A percentile compares a stretch with the other conserved stretches of the same genome.
Conservation (phyloP, 2,113 vertebrate species). For the Cryptomyrus ogoouensis region DNA sequence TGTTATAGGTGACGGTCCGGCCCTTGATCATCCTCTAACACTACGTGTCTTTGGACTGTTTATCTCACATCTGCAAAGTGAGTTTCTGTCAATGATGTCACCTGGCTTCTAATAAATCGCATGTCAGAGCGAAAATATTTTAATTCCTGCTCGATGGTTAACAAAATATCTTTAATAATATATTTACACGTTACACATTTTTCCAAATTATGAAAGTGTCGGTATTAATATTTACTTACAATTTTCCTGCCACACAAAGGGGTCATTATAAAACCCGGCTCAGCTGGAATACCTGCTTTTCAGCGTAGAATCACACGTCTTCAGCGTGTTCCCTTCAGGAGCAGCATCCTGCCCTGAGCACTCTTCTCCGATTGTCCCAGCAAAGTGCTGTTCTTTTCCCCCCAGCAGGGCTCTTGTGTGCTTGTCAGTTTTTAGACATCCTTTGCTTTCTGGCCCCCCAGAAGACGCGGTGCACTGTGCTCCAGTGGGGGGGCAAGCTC, state of each 20-base stretch:
- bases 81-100: neutral
- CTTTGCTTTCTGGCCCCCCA: constrained; percentile 27
- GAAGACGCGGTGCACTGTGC: constrained; percentile 42
- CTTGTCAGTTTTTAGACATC: constrained; percentile 18
- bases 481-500: constrained; percentile 41
- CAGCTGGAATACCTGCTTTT: neutral
- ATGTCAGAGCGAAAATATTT: neutral
- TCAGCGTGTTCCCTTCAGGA: neutral
- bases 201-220: neutral
- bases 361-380: neutral
- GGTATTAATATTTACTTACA: neutral
- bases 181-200: neutral
- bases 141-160: neutral
- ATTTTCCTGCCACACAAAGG: neutral
- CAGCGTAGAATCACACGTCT: neutral
- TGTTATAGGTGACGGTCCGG: neutral
- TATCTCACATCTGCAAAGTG: neutral
- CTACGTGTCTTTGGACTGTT: neutral
- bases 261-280: neutral
- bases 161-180: neutral
- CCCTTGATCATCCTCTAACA: neutral
- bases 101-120: neutral
- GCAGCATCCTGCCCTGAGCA: neutral
- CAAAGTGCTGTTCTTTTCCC: neutral
- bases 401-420: constrained; percentile 19